Evolutionary conservation across 2,797 vertebrate species (phyloP).

Genomic region (Myripristis jacobus): DNA sequence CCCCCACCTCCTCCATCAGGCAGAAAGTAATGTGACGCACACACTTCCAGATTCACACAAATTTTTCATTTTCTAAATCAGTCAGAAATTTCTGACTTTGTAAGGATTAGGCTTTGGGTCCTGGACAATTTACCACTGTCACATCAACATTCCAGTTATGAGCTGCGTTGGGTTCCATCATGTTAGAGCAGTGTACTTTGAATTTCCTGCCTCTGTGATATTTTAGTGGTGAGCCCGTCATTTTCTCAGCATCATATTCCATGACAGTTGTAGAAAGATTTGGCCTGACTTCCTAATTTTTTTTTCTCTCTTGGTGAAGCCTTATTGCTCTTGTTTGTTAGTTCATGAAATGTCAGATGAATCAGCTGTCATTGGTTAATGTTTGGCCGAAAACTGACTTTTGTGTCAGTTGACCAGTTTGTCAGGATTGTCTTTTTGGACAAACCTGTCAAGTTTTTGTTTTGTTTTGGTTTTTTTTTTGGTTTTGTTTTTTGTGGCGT

Average conservation of each 20-base stretch:
- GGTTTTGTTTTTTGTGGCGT: slow-evolving; percentile 41
- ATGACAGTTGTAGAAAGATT: background rate
- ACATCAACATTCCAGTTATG: slow-evolving; percentile 16
- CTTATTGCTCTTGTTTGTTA: background rate
- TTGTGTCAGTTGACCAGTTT: slow-evolving; percentile 6
- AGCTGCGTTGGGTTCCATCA: background rate
- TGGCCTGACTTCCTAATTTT: background rate
- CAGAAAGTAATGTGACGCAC: slow-evolving; percentile 82
- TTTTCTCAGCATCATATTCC: background rate
- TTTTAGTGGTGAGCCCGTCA: background rate
- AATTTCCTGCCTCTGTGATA: background rate
- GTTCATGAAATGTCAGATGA: slow-evolving; percentile 1
- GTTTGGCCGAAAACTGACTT: slow-evolving; percentile 16
- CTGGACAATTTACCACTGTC: background rate
- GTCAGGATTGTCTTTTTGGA: background rate
- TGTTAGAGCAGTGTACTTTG: background rate
- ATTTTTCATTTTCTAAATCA: background rate
- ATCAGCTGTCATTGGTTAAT: background rate
- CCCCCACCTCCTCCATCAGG: slow-evolving; percentile 85
- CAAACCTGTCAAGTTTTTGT: background rate
- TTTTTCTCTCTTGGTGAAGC: background rate
- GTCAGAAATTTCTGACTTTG: slow-evolving; percentile 4
- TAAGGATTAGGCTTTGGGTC: background rate
- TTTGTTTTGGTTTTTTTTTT: slow-evolving; percentile 13
- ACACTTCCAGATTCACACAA: slow-evolving; percentile 8